phyloP scores from a whole-genome alignment of 2,113 vertebrate species.

The Cyprinodon brontotheroides region DNA sequence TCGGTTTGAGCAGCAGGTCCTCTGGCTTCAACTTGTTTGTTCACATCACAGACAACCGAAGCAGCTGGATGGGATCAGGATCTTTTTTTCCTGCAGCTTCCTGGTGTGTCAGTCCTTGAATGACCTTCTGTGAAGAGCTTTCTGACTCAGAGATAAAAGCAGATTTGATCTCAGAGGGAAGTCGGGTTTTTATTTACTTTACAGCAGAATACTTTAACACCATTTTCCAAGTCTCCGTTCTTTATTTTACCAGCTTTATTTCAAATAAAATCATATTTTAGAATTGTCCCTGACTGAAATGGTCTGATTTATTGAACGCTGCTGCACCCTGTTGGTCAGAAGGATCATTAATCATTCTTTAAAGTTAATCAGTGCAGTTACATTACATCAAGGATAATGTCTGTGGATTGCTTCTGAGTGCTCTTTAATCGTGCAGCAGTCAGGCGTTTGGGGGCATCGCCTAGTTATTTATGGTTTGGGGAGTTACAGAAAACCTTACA shows the following conservation, averaged over 20 bases:
- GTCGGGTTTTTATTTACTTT: neutral
- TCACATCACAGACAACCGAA: conserved; percentile 9
- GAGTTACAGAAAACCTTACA: neutral
- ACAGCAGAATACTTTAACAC: neutral
- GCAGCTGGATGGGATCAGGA: neutral
- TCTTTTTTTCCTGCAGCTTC: neutral
- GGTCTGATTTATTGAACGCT: conserved; percentile 30
- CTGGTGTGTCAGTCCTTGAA: neutral
- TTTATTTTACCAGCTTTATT: neutral
- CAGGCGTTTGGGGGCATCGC: neutral
- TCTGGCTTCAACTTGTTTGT: conserved; percentile 26
- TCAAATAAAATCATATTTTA: neutral
- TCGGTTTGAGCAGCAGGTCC: conserved; percentile 1
- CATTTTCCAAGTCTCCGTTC: neutral
- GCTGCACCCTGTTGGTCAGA: conserved; percentile 46
- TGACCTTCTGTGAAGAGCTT: conserved; percentile 5
- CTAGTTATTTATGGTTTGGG: conserved; percentile 2
- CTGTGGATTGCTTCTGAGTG: neutral
- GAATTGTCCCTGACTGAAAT: neutral
- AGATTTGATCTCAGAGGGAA: neutral
- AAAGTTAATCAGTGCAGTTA: neutral
- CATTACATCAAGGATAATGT: neutral
- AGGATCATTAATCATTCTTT: neutral
- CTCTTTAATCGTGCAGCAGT: neutral
- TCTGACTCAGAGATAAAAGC: neutral